phyloP scores from a whole-genome alignment of 2,888 invertebrate genomes.

The Hypselothyrea guttata region DNA sequence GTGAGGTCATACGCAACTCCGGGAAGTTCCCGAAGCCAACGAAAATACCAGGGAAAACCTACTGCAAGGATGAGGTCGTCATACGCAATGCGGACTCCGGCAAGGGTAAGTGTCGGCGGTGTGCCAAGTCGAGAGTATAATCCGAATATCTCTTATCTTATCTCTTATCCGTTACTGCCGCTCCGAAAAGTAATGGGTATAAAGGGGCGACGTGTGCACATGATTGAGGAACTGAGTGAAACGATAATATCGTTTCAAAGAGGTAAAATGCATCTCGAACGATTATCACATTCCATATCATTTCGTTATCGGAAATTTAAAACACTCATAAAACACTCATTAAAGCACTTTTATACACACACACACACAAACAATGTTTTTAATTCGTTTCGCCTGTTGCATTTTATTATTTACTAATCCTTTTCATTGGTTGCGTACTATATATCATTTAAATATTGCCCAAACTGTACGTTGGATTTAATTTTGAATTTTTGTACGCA shows the following conservation, averaged over 20 bases:
- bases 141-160: conserved; percentile 7
- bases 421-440: too few species aligned
- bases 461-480: too few species aligned
- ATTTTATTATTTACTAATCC: too few species aligned
- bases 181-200: conserved; percentile 94
- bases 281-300: too few species aligned
- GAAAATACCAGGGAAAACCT: conserved; percentile 95
- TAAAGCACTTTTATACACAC: conserved; percentile 1
- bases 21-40: conserved; percentile 95
- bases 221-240: conserved; percentile 99
- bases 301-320: too few species aligned
- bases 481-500: conserved; percentile 77
- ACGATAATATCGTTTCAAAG: conserved; percentile 99
- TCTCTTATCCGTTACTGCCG: conserved; percentile 2
- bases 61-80: conserved; percentile 96
- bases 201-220: conserved; percentile 98
- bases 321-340: too few species aligned
- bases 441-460: too few species aligned
- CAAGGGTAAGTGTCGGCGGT: conserved; percentile 87
- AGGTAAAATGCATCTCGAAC: conserved; percentile 85
- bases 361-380: too few species aligned
- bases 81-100: conserved; percentile 97
- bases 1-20: conserved; percentile 93
- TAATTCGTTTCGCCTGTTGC: too few species aligned
- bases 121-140: not conserved